Conservation (phyloP, 2,113 vertebrate species). For the Myanophis thanlyinensis region DNA sequence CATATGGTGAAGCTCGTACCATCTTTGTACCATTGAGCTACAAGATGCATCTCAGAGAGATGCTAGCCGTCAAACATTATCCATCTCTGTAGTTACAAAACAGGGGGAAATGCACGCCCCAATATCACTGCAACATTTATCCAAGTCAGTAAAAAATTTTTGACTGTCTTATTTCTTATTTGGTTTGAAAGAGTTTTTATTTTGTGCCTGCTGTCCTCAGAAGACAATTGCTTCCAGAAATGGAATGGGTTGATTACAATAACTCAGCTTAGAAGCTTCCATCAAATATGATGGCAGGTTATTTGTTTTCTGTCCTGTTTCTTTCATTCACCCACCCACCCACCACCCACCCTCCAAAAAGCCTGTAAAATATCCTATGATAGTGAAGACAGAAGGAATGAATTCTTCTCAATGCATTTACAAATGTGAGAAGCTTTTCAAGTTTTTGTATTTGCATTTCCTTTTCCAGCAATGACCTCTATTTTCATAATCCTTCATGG, state of each 20-base stretch:
- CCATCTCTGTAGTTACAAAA: not conserved
- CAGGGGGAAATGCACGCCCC: not conserved
- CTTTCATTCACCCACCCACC: conserved; percentile 41
- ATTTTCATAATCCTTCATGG: conserved; percentile 84
- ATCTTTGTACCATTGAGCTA: not conserved
- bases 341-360: conserved; percentile 25
- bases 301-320: conserved; percentile 51
- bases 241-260: conserved; percentile 38
- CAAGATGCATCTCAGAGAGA: not conserved
- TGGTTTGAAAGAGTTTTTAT: conserved; percentile 22
- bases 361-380: conserved; percentile 68
- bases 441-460: conserved; percentile 78
- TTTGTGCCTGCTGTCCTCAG: conserved; percentile 43
- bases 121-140: not conserved
- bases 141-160: not conserved
- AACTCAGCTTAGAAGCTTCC: conserved; percentile 57
- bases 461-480: conserved; percentile 73
- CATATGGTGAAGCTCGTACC: not conserved
- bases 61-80: not conserved
- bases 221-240: not conserved
- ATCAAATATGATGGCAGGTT: conserved; percentile 62
- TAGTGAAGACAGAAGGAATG: conserved; percentile 70
- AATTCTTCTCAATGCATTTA: conserved; percentile 74
- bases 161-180: not conserved
- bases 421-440: conserved; percentile 76